Evolutionary conservation across 1,140 invertebrate genomes (phyloP).

Genomic region (Drosophila tsacasi): DNA sequence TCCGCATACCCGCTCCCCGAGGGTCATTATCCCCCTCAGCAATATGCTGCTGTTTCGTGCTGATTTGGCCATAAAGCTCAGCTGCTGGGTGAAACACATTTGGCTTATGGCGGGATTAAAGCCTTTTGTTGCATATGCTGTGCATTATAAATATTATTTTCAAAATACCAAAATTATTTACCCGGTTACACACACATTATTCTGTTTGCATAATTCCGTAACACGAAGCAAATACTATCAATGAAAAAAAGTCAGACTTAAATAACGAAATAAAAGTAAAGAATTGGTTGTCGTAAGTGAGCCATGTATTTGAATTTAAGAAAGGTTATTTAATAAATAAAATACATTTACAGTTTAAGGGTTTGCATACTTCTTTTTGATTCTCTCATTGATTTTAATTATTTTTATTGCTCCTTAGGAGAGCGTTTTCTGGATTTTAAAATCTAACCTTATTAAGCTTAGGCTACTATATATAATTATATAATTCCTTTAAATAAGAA

Average conservation of each 20-base stretch:
- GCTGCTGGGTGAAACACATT: conserved; percentile 44
- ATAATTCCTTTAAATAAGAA: neutral
- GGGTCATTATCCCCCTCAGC: neutral
- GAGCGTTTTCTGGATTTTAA: neutral
- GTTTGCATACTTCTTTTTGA: rapidly evolving
- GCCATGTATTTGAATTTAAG: neutral
- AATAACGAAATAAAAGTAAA: neutral
- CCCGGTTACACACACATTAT: neutral
- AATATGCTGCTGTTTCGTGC: conserved; percentile 6
- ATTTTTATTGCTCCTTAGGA: neutral
- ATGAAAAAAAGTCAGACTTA: neutral
- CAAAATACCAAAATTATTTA: conserved; percentile 31
- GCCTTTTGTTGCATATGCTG: conserved; percentile 55
- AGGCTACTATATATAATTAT: too few relatives aligned
- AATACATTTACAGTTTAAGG: too few relatives aligned
- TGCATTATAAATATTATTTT: conserved; percentile 52
- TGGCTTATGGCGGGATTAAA: conserved; percentile 68
- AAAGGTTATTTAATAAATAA: too few relatives aligned
- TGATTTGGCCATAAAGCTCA: conserved; percentile 44
- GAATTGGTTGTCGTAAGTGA: neutral
- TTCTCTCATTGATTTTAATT: neutral
- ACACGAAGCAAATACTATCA: neutral
- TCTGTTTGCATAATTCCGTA: neutral
- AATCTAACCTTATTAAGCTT: neutral
- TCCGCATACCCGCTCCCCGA: conserved; percentile 6